Evolutionary conservation across 2,797 vertebrate genomes (phyloP).

Genomic region (Pseudopleuronectes americanus): DNA sequence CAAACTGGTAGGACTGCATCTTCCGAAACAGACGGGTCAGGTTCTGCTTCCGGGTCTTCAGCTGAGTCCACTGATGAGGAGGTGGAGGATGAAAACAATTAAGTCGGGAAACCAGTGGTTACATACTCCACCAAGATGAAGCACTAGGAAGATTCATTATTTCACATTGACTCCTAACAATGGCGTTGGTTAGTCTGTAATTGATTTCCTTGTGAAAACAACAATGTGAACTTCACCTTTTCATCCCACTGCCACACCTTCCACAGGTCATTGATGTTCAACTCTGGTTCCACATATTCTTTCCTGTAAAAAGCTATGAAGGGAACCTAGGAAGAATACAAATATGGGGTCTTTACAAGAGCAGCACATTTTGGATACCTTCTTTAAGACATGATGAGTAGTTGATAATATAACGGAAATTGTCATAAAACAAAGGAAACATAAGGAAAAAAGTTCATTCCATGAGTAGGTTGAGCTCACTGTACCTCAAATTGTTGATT

Average conservation of each 20-base stretch:
- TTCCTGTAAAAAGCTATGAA: conserved; percentile 99
- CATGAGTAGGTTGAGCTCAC: background rate
- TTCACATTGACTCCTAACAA: background rate
- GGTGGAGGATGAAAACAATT: background rate
- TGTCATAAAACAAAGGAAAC: background rate
- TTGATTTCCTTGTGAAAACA: background rate
- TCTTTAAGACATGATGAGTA: background rate
- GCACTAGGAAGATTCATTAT: background rate
- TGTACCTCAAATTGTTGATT: conserved; percentile 98
- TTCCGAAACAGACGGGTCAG: conserved; percentile 96
- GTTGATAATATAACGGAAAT: background rate
- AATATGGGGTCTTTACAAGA: too few relatives aligned
- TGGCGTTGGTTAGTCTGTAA: background rate
- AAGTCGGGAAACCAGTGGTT: conserved; percentile 5
- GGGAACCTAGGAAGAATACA: conserved; percentile 86
- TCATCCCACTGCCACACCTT: conserved; percentile 99
- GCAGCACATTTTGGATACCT: background rate
- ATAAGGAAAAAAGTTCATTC: background rate
- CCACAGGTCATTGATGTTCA: conserved; percentile 98
- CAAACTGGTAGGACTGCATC: conserved; percentile 98
- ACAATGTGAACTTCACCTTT: conserved; percentile 85
- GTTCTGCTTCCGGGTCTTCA: conserved; percentile 97
- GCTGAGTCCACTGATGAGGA: conserved; percentile 92
- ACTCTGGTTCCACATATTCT: conserved; percentile 98
- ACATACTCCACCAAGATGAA: background rate